These are phyloP conservation scores for Callithrix jacchus DNA, from an alignment of 2,113 vertebrate species.

Conservation along the genomic window DNA sequence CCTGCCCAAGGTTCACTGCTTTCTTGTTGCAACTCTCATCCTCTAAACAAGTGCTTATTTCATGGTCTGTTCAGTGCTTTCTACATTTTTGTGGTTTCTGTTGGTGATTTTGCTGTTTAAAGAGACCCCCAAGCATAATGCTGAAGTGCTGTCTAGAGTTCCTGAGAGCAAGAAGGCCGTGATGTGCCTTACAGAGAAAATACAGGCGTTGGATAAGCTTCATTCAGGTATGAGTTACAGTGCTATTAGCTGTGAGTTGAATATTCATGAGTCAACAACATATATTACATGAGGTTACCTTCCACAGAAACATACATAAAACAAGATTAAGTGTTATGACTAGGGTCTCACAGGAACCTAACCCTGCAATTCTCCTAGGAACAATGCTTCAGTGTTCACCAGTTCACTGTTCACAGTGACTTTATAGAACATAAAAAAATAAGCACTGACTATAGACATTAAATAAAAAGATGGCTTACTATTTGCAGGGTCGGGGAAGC, in stretches of 20 bases:
- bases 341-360: not conserved
- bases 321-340: not conserved
- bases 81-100: not conserved
- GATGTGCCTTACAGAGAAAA: not conserved
- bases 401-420: not conserved
- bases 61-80: not conserved
- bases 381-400: not conserved
- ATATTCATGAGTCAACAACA: not conserved
- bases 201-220: not conserved
- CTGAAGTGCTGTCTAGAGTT: not conserved
- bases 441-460: not conserved
- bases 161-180: not conserved
- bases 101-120: not conserved
- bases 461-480: not conserved
- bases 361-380: not conserved
- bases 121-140: not conserved
- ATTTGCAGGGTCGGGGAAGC: rapidly evolving
- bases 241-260: not conserved
- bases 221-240: not conserved
- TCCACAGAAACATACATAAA: not conserved
- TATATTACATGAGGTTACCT: not conserved
- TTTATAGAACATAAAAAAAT: not conserved
- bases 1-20: rapidly evolving
- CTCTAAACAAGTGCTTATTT: not conserved
- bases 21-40: not conserved